Evolutionary conservation across 64 coral and sea anemone species (phyloP).

Genomic region (Pocillopora verrucosa): DNA sequence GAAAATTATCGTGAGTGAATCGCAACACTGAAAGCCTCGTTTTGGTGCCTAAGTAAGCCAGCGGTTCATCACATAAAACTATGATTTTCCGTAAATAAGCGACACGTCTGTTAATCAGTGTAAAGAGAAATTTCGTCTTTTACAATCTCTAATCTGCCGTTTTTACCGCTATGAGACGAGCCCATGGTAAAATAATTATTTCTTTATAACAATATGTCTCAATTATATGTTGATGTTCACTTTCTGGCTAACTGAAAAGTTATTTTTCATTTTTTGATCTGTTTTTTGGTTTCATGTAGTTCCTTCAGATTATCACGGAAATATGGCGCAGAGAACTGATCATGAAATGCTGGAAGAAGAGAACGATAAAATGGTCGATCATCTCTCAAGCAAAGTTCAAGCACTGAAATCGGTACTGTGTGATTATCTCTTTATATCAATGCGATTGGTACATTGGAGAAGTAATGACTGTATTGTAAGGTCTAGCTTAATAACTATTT

Average conservation of each 20-base stretch:
- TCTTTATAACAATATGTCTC: not conserved
- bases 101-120: constrained; percentile 52
- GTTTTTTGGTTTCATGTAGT: constrained; percentile 17
- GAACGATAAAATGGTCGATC: constrained; percentile 80
- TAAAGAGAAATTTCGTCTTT: not conserved
- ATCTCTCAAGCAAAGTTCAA: constrained; percentile 90
- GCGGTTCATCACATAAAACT: not conserved
- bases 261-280: not conserved
- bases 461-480: not conserved
- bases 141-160: not conserved
- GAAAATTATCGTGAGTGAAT: not conserved
- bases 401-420: constrained; percentile 86
- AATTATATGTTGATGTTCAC: not conserved
- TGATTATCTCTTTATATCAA: no score
- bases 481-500: no score
- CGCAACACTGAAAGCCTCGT: not conserved
- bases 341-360: constrained; percentile 93
- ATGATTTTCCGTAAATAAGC: not conserved
- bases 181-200: constrained; percentile 51
- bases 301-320: constrained; percentile 41
- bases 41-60: not conserved
- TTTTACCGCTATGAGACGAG: constrained; percentile 72
- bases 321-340: constrained; percentile 63
- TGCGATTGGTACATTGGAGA: not conserved
- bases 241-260: not conserved